Evolutionary conservation across 2,888 invertebrate genomes (phyloP), one percentile per base, ranked within the genome.

Genomic region (Subacronicta megacephala): DNA sequence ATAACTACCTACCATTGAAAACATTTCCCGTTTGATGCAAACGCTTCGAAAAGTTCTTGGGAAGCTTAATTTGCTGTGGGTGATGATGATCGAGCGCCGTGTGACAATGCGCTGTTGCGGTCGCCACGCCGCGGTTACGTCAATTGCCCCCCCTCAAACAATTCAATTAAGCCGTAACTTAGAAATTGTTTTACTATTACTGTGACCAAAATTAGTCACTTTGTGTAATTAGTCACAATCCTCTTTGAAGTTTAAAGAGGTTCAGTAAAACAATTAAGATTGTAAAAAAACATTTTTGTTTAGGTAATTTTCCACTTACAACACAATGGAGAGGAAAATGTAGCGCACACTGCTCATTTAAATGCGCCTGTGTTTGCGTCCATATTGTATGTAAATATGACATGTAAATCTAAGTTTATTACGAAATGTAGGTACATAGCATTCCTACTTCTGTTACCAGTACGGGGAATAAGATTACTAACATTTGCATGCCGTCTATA

Each of bases 401-500:
- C 36, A 49, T 23, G 38, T 46, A 37, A 45, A 65, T 62, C 23
- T 26, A 36, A 16, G 42, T 44, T 10, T 26, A n/a, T 16, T 45
- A 29, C 29, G 47, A 7, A 29, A 38, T 35, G 33, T 44, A 58
- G 35, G 29, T 15, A 54, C 29, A 56, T 58, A 63, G 60, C 55
- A 70, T 76, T 63, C 51, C 62, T 66, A 44, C 47, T 61, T 45
- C 51, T 59, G 49, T 69, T 50, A 31, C 40, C 31, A 58, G 46
- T 63, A 63, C 45, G 57, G 40, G 47, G 57, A 81, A 83, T 78
- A 63, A 79, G 73, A 84, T 85, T 84, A 82, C 79, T 73, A 78
- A 71, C 77, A 90, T 90, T 89, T 88, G 81, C 85, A 87, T 88
- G 83, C 82, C 72, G 77, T 73, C 84, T 80, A 87, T 86, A 86